Percentiles rank a stretch among this genome's conserved stretches.
phyloP scores from a whole-genome alignment of 2,888 invertebrate genomes.

The Candidula unifasciata region DNA sequence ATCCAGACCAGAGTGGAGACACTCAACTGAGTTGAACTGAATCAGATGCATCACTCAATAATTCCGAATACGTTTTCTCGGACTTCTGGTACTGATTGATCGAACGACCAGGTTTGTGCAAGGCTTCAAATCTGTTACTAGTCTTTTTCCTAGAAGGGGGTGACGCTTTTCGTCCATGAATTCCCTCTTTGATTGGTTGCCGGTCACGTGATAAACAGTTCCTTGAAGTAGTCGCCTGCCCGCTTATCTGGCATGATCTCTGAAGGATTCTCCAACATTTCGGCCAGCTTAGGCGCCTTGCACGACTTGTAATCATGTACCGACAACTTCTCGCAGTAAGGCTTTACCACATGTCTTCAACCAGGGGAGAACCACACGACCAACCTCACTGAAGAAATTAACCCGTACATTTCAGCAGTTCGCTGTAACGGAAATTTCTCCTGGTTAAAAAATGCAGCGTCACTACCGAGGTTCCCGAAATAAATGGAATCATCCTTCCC shows the following conservation, averaged over 20 bases:
- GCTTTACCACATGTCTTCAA: conserved; percentile 37
- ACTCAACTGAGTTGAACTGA: conserved; percentile 25
- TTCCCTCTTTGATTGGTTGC: conserved; percentile 1
- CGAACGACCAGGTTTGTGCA: background rate
- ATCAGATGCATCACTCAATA: conserved; percentile 6
- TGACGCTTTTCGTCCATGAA: background rate
- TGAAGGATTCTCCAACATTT: background rate
- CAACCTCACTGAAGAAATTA: conserved; percentile 9
- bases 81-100: background rate
- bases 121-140: background rate
- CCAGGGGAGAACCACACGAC: conserved; percentile 23
- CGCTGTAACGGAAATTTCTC: background rate
- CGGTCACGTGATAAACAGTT: background rate
- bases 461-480: conserved; percentile 25
- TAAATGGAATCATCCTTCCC: background rate
- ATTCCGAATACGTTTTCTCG: background rate
- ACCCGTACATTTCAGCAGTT: background rate
- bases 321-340: conserved; percentile 26
- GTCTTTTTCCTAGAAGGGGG: background rate
- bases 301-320: conserved; percentile 12
- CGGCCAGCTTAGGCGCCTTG: conserved; percentile 18
- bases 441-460: conserved; percentile 24
- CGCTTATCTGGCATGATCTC: background rate
- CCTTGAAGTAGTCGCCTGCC: background rate
- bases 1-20: conserved; percentile 40